Evolutionary conservation across 2,888 invertebrate species (phyloP), one percentile per base, ranked within the genome.

Genomic region (Chalcosyrphus nemorum): DNA sequence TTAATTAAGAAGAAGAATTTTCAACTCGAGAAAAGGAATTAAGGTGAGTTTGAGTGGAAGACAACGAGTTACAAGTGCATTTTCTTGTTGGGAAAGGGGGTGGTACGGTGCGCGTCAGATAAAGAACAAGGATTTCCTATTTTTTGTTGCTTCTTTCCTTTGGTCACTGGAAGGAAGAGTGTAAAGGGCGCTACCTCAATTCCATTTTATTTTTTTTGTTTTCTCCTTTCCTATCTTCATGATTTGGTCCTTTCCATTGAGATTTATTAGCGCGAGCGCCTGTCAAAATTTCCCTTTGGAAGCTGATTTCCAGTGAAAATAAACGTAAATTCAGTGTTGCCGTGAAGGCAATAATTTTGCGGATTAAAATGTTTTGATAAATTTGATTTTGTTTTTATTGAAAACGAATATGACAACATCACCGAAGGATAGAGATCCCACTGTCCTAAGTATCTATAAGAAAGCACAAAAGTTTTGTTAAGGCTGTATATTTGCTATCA

Each of bases 111-210:
- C 27, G 52, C 13, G n/a, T 38, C 4, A 13, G n/a, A 38, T 38
- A 38, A n/a, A 38, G 43, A 6, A 24, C 17, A 59, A 29, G 27
- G 17, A 43, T 13, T 13, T 27, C 7, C 32, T 3, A 2, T 2
- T 11, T 52, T 56, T 21, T 47, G 13, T 32, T 63, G 17, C n/a
- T 13, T 6, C 27, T 50, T 11, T 32, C 11, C 11, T 9, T 32
- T 24, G 35, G 15, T n/a, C 32, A n/a, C 6, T 2, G 11, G 32
- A 13, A 41, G 32, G 9, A 4, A 45, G 57, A 57, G 13, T 11
- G 38, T 66, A 77, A 82, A 78, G 82, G 72, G 78, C 82, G 78
- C 72, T 78, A 72, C 82, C 72, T 50, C 71, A 72, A 72, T 65
- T 70, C 61, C 17, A 7, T 29, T 41, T 70, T 68, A 17, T 70